Evolutionary conservation across 2,113 vertebrate genomes (phyloP), one percentile per base, ranked within the genome.

Genomic region (Jacana jacana): DNA sequence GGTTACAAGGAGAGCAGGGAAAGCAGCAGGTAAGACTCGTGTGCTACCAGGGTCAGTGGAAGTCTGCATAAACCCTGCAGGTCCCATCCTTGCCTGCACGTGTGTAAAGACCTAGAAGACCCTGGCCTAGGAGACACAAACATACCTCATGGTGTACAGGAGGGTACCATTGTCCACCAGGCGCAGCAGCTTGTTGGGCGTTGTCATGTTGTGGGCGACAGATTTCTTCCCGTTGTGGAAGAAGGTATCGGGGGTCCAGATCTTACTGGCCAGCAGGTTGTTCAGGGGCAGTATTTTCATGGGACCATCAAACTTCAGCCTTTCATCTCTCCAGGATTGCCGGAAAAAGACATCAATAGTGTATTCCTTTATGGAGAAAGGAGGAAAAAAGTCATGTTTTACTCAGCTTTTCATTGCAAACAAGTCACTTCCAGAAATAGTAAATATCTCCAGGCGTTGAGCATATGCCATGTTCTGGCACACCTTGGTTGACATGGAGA

Each of bases 291-390:
- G 98, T 86, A 99, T 99, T 96, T 99, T 98, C 99, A 99, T 99
- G 16, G 99, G 99, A n/a, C 99, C 99, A 84, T 99, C 98, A 65
- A 99, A 99, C 92, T 99, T 99, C 52, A 99, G 98, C 49, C 99
- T 97, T 81, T 99, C 99, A 23, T 99, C 99, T 92, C 99, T 98
- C 99, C 99, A 99, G 92, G 99, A 99, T 5, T 99, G 99, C 39
- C 99, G 98, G 97, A 99, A 99, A 93, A 99, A 99, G n/a, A 99
- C 99, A 39, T 99, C 99, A 11, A 99, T 99, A 7, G 99, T 99
- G 97, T 99, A 99, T 78, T 99, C 99, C 99, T 99, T 91, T 19
- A 81, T 49, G 80, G 55, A 92, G 90, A 97, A 68, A 88, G 58
- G n/a, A 82, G 57, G 73, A 37, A 31, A 66, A 75, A 10, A 88